phyloP scores from a whole-genome alignment of 2,113 vertebrate species.

The Brachyhypopomus occidentalis region DNA sequence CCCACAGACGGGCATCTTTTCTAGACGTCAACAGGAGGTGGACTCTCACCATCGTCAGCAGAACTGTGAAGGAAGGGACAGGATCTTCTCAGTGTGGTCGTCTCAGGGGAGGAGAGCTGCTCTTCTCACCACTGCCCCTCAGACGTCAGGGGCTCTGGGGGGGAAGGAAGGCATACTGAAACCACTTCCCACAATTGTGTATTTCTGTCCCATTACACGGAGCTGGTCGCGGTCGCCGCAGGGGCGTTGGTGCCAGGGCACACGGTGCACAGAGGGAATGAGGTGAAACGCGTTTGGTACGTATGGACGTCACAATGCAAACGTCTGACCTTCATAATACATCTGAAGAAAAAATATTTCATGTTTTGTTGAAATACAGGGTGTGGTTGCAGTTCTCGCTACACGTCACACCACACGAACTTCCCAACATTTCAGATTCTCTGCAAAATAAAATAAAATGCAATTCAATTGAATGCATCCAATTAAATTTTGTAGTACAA shows the following conservation, averaged over 20 bases:
- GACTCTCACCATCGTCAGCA: conserved; percentile 48
- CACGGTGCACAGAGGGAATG: neutral
- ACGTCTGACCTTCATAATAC: no score
- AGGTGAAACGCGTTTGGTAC: neutral
- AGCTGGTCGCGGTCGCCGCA: conserved; percentile 58
- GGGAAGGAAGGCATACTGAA: conserved; percentile 77
- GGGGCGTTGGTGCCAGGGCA: conserved; percentile 42
- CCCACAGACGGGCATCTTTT: conserved; percentile 46
- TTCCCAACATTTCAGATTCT: no score
- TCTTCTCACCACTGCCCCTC: conserved; percentile 62
- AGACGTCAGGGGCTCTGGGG: conserved; percentile 63
- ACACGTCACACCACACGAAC: no score
- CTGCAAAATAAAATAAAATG: no score
- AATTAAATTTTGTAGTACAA: no score
- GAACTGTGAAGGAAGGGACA: conserved; percentile 61
- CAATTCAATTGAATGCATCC: no score
- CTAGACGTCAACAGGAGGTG: conserved; percentile 58
- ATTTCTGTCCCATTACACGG: conserved; percentile 63
- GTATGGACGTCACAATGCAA: neutral
- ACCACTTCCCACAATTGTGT: conserved; percentile 78
- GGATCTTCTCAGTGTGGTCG: conserved; percentile 71
- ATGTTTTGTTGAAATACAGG: no score
- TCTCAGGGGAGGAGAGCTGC: conserved; percentile 53
- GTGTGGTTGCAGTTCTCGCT: no score
- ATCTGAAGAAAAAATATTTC: no score